Conservation (phyloP, 2,797 vertebrate species). For the Enteromius paludinosus region DNA sequence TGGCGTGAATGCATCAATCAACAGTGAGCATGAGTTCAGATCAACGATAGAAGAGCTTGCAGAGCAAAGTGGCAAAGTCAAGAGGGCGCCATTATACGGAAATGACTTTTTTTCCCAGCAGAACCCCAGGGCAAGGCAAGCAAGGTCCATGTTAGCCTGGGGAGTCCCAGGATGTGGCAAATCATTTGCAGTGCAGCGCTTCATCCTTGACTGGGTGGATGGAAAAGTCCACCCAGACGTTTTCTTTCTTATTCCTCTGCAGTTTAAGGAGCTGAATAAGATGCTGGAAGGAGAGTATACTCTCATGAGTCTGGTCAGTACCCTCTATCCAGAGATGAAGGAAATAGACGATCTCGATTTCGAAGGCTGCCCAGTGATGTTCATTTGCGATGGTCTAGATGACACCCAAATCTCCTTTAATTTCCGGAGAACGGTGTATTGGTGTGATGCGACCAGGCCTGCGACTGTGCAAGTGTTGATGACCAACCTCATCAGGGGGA, state of each 20-base stretch:
- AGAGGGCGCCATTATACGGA: conserved; percentile 23
- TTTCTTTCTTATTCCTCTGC: conserved; percentile 73
- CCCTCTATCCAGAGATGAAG: conserved; percentile 72
- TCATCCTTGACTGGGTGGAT: conserved; percentile 77
- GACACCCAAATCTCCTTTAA: conserved; percentile 68
- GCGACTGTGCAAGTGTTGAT: conserved; percentile 64
- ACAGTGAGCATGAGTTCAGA: conserved; percentile 76
- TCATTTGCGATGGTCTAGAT: conserved; percentile 79
- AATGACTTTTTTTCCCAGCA: conserved; percentile 62
- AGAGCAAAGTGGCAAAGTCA: conserved; percentile 50
- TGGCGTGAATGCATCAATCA: conserved; percentile 68
- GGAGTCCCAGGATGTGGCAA: conserved; percentile 80
- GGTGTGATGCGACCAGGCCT: conserved; percentile 45
- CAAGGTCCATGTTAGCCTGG: conserved; percentile 59
- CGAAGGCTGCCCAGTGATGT: conserved; percentile 66
- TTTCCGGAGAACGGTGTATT: conserved; percentile 64
- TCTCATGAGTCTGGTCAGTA: conserved; percentile 68
- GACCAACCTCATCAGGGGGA: conserved; percentile 74
- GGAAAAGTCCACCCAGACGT: conserved; percentile 67
- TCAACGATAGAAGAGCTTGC: conserved; percentile 63
- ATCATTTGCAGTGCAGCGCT: conserved; percentile 69
- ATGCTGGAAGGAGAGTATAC: conserved; percentile 62
- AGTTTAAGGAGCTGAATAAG: conserved; percentile 71
- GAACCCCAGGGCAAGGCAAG: neutral
- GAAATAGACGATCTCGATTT: conserved; percentile 63